These are phyloP conservation scores for Buathra laborator DNA, from an alignment of 2,888 invertebrate species.

Conservation along the genomic window DNA sequence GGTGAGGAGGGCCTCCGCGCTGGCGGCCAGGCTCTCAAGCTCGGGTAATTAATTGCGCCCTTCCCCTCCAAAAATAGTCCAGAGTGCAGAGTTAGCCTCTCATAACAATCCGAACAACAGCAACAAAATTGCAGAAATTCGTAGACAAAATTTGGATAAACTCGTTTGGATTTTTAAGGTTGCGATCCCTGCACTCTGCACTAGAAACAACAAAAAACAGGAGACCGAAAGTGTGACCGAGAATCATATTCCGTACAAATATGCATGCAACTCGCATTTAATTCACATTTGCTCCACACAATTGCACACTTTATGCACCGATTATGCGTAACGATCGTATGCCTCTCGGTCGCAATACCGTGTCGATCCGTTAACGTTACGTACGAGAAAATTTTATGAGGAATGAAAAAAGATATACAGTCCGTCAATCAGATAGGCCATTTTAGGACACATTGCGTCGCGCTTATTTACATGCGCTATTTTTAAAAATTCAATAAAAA, in stretches of 20 bases:
- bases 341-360: conserved; percentile 75
- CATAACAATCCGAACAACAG: conserved; percentile 7
- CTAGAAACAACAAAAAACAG: conserved; percentile 58
- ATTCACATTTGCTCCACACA: conserved; percentile 68
- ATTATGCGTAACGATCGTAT: conserved; percentile 72
- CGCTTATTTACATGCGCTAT: conserved; percentile 54
- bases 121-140: neutral
- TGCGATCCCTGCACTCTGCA: conserved; percentile 79
- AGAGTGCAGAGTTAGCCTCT: conserved; percentile 75
- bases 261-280: conserved; percentile 74
- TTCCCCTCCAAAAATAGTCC: conserved; percentile 74
- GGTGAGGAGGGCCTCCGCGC: conserved; percentile 98
- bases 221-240: conserved; percentile 76
- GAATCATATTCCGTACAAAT: conserved; percentile 76
- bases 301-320: conserved; percentile 71
- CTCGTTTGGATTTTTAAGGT: neutral
- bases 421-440: conserved; percentile 61
- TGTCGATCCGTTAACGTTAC: conserved; percentile 64
- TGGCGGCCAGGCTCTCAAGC: conserved; percentile 98
- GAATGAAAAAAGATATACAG: conserved; percentile 27
- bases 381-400: conserved; percentile 34
- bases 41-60: conserved; percentile 93
- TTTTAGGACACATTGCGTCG: conserved; percentile 56
- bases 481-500: too few relatives aligned
- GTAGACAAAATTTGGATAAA: conserved; percentile 13